Base-by-base conservation (phyloP, 2,113 vertebrate species). In the Sterna hirundo region DNA sequence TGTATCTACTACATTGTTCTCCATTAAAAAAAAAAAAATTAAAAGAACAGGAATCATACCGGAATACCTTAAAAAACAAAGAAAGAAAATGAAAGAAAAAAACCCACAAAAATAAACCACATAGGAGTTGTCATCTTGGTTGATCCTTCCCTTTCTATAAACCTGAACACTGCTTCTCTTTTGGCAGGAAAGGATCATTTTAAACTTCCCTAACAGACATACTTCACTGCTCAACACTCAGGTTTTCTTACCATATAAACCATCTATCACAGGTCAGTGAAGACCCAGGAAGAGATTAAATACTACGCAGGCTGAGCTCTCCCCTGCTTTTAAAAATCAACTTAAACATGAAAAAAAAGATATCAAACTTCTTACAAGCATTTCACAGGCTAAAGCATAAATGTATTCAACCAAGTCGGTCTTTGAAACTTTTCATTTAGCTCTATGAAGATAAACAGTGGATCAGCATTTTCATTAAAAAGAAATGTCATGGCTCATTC, bases 381-480 rank as follows among this genome's bases (percentile, higher is more conserved):
- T 69, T 93, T 85, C 69, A 65, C 61, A 86, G 57, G 9, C 23
- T 85, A 49, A 84, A 85, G 38, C 14, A 49, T 55, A 72, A 88
- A 88, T 30, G 61, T 84, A 76, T 76, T 91, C 92, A 93, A 86
- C 68, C 83, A 92, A 78, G 47, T 71, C 83, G 21, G 52, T 30
- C 83, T 84, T 38, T 72, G 77, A 96, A 94, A 87, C 64, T 93
- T 95, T 92, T 92, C 72, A 57, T 92, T 95, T 92, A 88, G 52
- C 23, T 82, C 69, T 32, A 75, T 64, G 42, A 95, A 89, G 90
- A 94, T 60, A 83, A 86, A 91, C 32, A 87, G 46, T 58, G 78
- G 32, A 93, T 95, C 79, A 96, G 93, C 87, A 95, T 94, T 96
- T 97, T 91, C 92, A 96, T 97, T 97, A 93, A 91, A 96, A 79